Evolutionary conservation across 2,888 invertebrate species (phyloP), one percentile per base, ranked within the genome.

Genomic region (Marronus borbonicus): DNA sequence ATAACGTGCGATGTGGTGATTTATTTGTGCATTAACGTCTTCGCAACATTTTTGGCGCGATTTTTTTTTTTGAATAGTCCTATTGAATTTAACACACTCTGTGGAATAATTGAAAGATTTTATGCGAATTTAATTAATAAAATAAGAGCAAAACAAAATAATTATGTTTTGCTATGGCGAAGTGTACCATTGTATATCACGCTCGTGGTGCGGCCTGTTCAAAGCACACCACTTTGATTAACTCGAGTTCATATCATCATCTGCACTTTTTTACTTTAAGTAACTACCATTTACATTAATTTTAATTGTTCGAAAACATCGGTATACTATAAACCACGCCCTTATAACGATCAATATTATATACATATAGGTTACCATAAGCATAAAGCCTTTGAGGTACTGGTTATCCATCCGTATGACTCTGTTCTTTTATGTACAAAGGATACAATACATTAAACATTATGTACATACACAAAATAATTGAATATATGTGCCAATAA

Each of bases 291-390:
- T 31, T 58, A 10, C 17, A 31, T 58, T 20, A 36, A 17, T 55
- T 84, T 82, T 84, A 82, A 84, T 84, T 84, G 83, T 84, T 84
- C 83, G 78, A 83, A 83, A 84, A 84, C 84, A 82, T 82, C 83
- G 84, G 83, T 76, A 80, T 74, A 81, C 50, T 80, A 76, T 83
- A 85, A 83, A 83, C 85, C 86, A 86, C 86, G 85, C 86, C 86
- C 85, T 83, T 83, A 83, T 82, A 44, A 58, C 83, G 86, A 86
- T 86, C 86, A 84, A 86, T 86, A 86, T 85, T 83, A 84, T 76
- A 82, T 84, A 83, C 84, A 85, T 83, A 83, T 85, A 85, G 84
- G 85, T 84, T 85, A 86, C 83, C 85, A 66, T 39, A 66, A 14
- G 44, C 36, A 83, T 83, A 85, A 82, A 79, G 81, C 83, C 82